Percentiles rank a stretch among this genome's conserved stretches.
phyloP scores from a whole-genome alignment of 35 echinoderm and acorn worm genomes.

The Heliocidaris tuberculata region DNA sequence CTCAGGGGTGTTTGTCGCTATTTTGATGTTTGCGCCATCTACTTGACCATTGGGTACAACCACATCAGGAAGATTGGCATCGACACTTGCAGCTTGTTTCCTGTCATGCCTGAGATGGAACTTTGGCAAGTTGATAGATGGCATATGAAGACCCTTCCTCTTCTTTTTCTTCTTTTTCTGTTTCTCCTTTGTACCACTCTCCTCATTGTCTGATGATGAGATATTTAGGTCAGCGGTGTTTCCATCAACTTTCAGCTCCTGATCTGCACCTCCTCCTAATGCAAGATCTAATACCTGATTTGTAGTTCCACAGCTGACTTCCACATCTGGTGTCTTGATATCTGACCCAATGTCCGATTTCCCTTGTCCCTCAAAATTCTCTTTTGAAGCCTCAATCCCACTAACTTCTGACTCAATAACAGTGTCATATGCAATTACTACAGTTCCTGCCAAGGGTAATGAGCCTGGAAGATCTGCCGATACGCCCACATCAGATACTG shows the following conservation, averaged over 20 bases:
- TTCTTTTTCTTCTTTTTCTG: constrained; percentile 47
- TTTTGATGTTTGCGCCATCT: neutral
- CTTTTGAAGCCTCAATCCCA: neutral
- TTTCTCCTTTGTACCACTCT: constrained; percentile 26
- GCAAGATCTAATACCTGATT: constrained; percentile 1
- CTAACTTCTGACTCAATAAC: neutral
- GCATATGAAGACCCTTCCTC: constrained; percentile 43
- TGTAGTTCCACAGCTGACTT: neutral
- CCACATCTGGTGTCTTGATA: constrained; percentile 5
- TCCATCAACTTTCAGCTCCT: constrained; percentile 22
- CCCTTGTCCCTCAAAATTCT: neutral
- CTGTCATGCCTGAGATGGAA: constrained; percentile 34
- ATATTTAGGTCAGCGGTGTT: neutral
- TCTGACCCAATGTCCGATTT: neutral
- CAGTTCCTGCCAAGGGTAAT: neutral
- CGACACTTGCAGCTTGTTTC: neutral
- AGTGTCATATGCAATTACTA: constrained; percentile 32
- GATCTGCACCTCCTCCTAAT: constrained; percentile 10
- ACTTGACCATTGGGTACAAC: neutral
- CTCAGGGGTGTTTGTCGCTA: neutral
- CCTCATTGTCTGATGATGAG: constrained; percentile 28
- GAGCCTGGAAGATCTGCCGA: neutral
- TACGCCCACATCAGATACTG: constrained; percentile 32
- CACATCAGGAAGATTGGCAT: neutral
- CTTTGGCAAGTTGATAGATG: constrained; percentile 48